Evolutionary conservation across 2,113 vertebrate genomes (phyloP).

Genomic region (Cervus canadensis): DNA sequence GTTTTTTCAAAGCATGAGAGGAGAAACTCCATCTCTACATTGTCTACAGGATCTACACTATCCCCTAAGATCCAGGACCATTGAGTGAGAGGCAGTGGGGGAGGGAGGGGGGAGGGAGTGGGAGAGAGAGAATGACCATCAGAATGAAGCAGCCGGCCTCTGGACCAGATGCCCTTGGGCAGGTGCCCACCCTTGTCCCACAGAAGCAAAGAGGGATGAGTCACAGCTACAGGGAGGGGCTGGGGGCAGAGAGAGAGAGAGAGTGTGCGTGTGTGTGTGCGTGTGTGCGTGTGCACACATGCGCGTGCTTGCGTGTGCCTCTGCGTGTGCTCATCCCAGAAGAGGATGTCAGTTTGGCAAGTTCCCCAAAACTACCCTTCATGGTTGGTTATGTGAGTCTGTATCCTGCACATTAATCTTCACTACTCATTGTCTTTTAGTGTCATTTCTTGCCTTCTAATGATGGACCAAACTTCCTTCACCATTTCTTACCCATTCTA

Average conservation of each 20-base stretch:
- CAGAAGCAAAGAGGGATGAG: not conserved
- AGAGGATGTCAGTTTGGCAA: not conserved
- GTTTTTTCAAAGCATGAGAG: not conserved
- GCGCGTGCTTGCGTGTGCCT: not conserved
- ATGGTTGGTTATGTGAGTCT: not conserved
- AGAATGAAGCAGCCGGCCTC: not conserved
- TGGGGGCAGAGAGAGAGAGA: not conserved
- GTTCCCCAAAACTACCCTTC: not conserved
- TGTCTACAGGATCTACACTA: not conserved
- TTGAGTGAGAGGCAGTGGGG: not conserved
- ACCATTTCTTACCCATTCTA: not conserved
- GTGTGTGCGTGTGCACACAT: rapidly evolving
- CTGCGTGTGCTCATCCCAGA: not conserved
- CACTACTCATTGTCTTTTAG: not conserved
- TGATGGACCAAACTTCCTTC: not conserved
- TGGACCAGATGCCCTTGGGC: not conserved
- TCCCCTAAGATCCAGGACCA: not conserved
- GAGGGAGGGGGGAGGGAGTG: not conserved
- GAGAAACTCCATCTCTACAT: not conserved
- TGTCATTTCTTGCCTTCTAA: not conserved
- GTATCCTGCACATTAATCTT: not conserved
- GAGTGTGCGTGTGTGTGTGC: rapidly evolving
- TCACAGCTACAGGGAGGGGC: not conserved
- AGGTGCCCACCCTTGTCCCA: not conserved
- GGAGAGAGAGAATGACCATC: not conserved